Conservation (phyloP, 2,888 invertebrate species). For the Sepioteuthis lessoniana region DNA sequence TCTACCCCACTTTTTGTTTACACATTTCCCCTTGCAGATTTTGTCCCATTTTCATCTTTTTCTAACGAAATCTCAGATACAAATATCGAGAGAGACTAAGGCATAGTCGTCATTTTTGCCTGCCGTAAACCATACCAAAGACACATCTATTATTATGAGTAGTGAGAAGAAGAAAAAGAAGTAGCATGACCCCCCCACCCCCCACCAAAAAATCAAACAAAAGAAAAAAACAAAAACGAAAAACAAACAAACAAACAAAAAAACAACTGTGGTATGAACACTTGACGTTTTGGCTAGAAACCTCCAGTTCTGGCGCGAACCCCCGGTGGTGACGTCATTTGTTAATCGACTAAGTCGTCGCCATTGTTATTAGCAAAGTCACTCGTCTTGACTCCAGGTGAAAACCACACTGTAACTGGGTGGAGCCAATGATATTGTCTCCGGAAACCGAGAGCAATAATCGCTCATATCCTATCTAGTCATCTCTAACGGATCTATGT, state of each 20-base stretch:
- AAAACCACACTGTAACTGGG: neutral
- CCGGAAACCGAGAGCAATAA: neutral
- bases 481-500: slow-evolving; percentile 33
- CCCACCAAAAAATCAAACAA: neutral
- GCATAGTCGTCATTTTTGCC: too few species aligned
- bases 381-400: neutral
- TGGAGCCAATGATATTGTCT: neutral
- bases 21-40: too few species aligned
- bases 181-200: too few species aligned
- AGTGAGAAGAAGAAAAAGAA: neutral
- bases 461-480: neutral
- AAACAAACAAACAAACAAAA: neutral
- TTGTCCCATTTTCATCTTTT: too few species aligned
- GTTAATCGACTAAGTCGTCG: neutral
- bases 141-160: too few species aligned
- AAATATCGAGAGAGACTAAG: too few species aligned
- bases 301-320: neutral
- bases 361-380: neutral
- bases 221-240: neutral
- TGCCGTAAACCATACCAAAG: too few species aligned
- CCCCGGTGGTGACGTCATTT: neutral
- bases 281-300: neutral
- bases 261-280: neutral
- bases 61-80: too few species aligned
- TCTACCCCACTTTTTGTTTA: too few species aligned